phyloP scores from a whole-genome alignment of 1,140 invertebrate species.

The Belonocnema kinseyi region DNA sequence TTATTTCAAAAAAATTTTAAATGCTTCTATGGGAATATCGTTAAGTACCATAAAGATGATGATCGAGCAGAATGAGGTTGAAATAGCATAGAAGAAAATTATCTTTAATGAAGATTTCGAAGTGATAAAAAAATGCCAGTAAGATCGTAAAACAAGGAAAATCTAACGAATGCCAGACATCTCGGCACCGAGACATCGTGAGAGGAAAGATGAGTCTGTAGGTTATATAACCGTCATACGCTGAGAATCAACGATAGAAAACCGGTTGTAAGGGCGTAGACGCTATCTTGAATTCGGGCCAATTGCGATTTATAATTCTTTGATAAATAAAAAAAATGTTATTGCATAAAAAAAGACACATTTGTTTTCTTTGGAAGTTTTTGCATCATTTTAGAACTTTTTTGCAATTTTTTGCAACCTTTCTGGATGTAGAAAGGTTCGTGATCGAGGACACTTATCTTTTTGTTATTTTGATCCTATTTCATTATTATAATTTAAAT shows the following conservation, averaged over 20 bases:
- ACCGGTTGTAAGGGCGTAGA: constrained; percentile 26
- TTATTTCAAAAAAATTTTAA: no score
- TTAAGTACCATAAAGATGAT: not conserved
- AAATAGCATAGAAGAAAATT: constrained; percentile 9
- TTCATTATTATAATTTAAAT: no score
- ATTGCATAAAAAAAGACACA: no score
- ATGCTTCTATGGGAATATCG: no score
- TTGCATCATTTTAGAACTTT: no score
- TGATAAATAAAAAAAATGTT: not conserved
- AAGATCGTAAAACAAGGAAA: constrained; percentile 14
- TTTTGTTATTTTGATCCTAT: no score
- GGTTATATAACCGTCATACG: not conserved
- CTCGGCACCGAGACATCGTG: not conserved
- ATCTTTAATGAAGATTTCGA: constrained; percentile 12
- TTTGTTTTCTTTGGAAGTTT: no score
- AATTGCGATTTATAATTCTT: constrained; percentile 9
- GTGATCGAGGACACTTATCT: no score
- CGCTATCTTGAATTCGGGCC: not conserved
- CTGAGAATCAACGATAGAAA: constrained; percentile 14
- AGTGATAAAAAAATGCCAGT: not conserved
- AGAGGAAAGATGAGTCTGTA: not conserved
- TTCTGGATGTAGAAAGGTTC: no score
- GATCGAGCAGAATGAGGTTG: constrained; percentile 13
- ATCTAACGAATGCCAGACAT: constrained; percentile 26
- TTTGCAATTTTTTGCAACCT: no score